phyloP scores from a whole-genome alignment of 2,113 vertebrate species.

The Conger conger region DNA sequence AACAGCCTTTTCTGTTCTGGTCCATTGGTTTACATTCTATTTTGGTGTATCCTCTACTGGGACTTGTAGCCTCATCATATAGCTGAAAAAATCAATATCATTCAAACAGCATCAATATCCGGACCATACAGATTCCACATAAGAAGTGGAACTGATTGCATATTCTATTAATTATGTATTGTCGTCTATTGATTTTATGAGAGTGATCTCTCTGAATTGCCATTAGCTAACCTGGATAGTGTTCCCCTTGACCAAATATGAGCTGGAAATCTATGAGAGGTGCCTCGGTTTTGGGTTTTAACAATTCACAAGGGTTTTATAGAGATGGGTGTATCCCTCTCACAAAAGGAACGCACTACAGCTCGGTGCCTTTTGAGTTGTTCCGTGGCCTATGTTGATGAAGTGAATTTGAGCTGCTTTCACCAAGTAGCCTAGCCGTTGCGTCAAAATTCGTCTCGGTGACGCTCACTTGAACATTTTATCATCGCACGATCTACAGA shows the following conservation, averaged over 20 bases:
- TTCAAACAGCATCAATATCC: neutral
- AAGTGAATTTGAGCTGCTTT: neutral
- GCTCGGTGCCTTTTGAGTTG: neutral
- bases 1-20: neutral
- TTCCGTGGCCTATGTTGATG: neutral
- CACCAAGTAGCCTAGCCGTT: neutral
- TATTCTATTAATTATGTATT: neutral
- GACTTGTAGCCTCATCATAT: neutral
- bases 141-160: neutral
- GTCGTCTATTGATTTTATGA: conserved; percentile 11
- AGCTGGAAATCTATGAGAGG: conserved; percentile 10
- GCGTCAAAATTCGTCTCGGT: neutral
- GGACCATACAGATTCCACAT: neutral
- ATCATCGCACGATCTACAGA: neutral
- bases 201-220: neutral
- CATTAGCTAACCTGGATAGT: conserved; percentile 2
- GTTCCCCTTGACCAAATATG: neutral
- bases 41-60: neutral
- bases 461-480: neutral
- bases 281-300: neutral
- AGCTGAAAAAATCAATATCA: neutral
- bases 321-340: no score
- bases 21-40: no score
- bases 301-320: no score
- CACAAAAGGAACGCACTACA: no score